Percentiles rank a stretch among this genome's conserved stretches.
Conservation (phyloP, 2,888 invertebrate species). For the Erebia palarica region DNA sequence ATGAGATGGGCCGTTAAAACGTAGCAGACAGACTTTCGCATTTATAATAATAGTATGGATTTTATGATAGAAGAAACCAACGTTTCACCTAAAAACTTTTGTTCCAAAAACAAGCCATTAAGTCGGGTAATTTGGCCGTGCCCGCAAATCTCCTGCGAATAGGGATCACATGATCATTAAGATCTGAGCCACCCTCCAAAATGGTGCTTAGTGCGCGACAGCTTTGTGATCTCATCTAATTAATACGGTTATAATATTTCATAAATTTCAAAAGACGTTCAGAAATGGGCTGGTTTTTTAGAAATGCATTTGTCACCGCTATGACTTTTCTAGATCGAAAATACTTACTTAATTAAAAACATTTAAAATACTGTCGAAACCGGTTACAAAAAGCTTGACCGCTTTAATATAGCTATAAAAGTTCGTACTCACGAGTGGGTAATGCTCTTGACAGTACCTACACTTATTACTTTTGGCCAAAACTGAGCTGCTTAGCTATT, state of each 20-base stretch:
- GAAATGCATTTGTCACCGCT: background rate
- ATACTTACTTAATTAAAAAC: no score
- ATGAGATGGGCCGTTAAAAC: no score
- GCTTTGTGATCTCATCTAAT: constrained; percentile 69
- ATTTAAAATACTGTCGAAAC: no score
- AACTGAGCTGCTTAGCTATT: no score
- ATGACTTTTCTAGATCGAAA: background rate
- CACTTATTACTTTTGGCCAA: no score
- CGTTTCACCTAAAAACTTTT: background rate
- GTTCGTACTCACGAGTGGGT: no score
- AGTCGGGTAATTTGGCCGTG: constrained; percentile 49
- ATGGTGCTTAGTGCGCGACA: constrained; percentile 58
- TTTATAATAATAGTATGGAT: background rate
- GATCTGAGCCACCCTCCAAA: constrained; percentile 56
- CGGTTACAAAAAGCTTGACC: no score
- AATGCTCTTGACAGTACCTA: no score
- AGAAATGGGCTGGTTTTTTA: constrained; percentile 42
- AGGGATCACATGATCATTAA: constrained; percentile 69
- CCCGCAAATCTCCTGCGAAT: constrained; percentile 57
- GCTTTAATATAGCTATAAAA: no score
- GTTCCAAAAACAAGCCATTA: constrained; percentile 40
- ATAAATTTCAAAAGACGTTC: constrained; percentile 66
- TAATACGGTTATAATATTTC: constrained; percentile 72
- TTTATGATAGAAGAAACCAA: constrained; percentile 2
- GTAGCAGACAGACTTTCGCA: no score